Evolutionary conservation across 2,113 vertebrate species (phyloP), one percentile per base, ranked within the genome.

Genomic region (Trochalopteron elliotii): DNA sequence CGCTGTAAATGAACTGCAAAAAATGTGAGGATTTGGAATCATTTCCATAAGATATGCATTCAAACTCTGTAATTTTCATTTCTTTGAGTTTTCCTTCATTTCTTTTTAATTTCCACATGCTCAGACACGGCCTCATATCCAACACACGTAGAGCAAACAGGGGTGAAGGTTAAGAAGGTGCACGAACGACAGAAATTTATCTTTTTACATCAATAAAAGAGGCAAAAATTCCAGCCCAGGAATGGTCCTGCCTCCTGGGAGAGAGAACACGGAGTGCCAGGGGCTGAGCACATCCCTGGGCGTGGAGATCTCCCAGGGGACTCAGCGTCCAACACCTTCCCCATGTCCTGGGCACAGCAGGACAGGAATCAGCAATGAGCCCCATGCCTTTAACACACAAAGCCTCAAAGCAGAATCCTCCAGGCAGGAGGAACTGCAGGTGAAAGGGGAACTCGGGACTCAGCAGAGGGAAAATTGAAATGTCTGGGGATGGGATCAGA

Each of bases 91-190:
- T 60, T 25, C 42, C 55, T 2, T 30, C 19, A 3, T 39, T 68
- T 89, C 35, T 35, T 52, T 65, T 4, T 24, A 24, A 6, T 42
- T 47, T 45, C 50, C 39, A 42, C 1, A 1, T 8, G 17, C 45
- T 96, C 72, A 52, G 65, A 21, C 59, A 45, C 0, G 1, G 40
- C 71, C 59, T 49, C 63, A 10, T 1, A 33, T 2, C 30, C 7
- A 31, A n/a, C 3, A 18, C 2, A 7, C 0, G 7, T 0, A 23
- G 1, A 64, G 80, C 31, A 52, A 87, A 81, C 0, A 39, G 40
- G 24, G 16, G 23, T 8, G 33, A 45, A 68, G 22, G 68, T 70
- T 22, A 61, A 47, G 50, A 55, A 5, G 18, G 47, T 1, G n/a
- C 28, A 40, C 3, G 16, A 30, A 63, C 16, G 10, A n/a, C 24